These are phyloP conservation scores for Gallinago stenura DNA, from an alignment of 2,797 vertebrate genomes.

Conservation along the genomic window DNA sequence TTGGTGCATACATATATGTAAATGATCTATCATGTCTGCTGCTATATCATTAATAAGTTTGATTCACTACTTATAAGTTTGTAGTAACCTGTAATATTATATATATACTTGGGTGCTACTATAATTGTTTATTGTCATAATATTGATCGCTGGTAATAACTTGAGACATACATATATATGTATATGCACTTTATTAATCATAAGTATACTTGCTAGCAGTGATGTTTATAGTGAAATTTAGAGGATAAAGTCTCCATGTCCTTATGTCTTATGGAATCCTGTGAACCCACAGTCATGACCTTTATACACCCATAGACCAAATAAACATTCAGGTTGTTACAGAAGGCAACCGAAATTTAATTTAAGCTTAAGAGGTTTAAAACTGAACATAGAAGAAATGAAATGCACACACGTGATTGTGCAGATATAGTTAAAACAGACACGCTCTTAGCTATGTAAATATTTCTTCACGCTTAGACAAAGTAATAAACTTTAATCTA, in stretches of 20 bases:
- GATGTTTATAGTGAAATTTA: not conserved
- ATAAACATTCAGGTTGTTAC: not conserved
- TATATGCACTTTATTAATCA: not conserved
- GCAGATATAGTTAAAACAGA: not conserved
- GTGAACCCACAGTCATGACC: not conserved
- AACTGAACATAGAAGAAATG: not conserved
- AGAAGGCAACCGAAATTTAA: not conserved
- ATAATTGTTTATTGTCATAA: not conserved
- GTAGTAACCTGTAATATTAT: not conserved
- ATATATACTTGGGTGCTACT: not conserved
- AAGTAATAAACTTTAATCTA: not conserved
- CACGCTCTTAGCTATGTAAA: not conserved
- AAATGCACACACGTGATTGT: not conserved
- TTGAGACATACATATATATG: not conserved
- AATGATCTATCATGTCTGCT: not conserved
- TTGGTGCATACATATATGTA: not conserved
- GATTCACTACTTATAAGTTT: not conserved
- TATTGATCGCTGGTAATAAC: not conserved
- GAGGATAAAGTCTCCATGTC: not conserved
- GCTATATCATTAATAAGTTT: not conserved
- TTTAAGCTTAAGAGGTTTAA: not conserved
- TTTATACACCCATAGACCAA: not conserved
- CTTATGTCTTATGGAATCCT: not conserved
- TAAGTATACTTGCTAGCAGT: not conserved
- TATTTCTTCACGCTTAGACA: not conserved